phyloP scores from a whole-genome alignment of 2,797 vertebrate species.

The Girardinus metallicus region DNA sequence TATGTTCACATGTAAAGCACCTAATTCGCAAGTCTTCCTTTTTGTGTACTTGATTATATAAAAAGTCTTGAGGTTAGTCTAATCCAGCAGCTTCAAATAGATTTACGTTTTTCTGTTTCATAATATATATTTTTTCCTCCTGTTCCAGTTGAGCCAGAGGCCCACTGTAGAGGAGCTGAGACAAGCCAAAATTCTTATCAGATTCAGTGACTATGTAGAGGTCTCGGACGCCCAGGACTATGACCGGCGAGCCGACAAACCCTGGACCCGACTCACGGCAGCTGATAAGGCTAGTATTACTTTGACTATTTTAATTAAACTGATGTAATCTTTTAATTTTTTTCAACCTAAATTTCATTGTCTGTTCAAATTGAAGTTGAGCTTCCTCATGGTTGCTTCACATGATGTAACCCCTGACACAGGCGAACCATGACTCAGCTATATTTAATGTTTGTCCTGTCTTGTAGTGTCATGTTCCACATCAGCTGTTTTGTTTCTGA shows the following conservation, averaged over 20 bases:
- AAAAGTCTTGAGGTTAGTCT: not conserved
- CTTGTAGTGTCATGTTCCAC: slow-evolving; percentile 35
- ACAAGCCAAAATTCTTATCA: slow-evolving; percentile 96
- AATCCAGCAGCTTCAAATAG: not conserved
- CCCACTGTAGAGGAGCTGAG: slow-evolving; percentile 96
- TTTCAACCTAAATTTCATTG: not conserved
- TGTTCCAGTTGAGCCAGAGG: slow-evolving; percentile 91
- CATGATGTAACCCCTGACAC: slow-evolving; percentile 12
- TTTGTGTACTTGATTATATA: slow-evolving; percentile 5
- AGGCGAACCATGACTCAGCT: slow-evolving; percentile 5
- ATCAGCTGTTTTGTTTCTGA: slow-evolving; percentile 46
- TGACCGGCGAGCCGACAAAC: slow-evolving; percentile 95
- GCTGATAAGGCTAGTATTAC: slow-evolving; percentile 90
- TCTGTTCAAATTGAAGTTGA: slow-evolving; percentile 9
- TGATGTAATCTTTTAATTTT: slow-evolving; percentile 23
- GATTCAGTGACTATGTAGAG: slow-evolving; percentile 98
- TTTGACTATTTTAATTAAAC: slow-evolving; percentile 24
- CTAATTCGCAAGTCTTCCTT: not conserved
- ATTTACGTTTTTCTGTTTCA: not conserved
- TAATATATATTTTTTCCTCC: slow-evolving; percentile 15
- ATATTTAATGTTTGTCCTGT: slow-evolving; percentile 33
- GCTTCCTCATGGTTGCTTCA: not conserved
- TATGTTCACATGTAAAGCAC: not conserved
- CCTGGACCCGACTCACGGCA: slow-evolving; percentile 96
- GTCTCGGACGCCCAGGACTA: slow-evolving; percentile 97